Conservation (phyloP, 1,140 invertebrate species). For the Hyles euphorbiae region DNA sequence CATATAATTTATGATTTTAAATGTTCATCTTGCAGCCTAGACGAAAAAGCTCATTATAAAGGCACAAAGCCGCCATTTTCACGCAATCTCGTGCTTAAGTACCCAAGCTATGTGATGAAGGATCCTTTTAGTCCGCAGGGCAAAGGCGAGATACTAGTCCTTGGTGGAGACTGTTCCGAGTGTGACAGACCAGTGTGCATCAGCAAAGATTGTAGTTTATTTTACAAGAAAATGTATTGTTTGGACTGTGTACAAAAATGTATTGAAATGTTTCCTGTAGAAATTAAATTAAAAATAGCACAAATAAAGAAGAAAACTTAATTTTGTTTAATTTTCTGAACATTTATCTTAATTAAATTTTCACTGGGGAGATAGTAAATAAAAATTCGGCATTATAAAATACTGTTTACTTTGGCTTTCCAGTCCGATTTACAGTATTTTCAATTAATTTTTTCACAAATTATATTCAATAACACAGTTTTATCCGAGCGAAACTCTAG, state of each 20-base stretch:
- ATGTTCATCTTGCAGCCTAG: constrained; percentile 80
- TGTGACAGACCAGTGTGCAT: constrained; percentile 84
- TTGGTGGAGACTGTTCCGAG: constrained; percentile 84
- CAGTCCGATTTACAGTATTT: constrained; percentile 73
- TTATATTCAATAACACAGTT: constrained; percentile 65
- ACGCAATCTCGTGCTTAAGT: constrained; percentile 77
- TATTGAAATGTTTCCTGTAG: constrained; percentile 79
- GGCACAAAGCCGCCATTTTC: constrained; percentile 83
- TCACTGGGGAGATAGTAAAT: constrained; percentile 15
- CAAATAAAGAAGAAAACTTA: constrained; percentile 14
- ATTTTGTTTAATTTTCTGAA: neutral
- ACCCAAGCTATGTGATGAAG: constrained; percentile 87
- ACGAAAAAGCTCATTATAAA: constrained; percentile 84
- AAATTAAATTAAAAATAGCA: constrained; percentile 52
- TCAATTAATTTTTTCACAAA: constrained; percentile 62
- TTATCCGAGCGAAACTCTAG: constrained; percentile 55
- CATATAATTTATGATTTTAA: constrained; percentile 74
- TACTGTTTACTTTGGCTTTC: constrained; percentile 74
- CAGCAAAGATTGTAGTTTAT: constrained; percentile 85
- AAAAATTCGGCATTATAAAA: constrained; percentile 55
- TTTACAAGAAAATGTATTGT: constrained; percentile 85
- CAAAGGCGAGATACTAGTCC: constrained; percentile 80
- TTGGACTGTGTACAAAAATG: constrained; percentile 79
- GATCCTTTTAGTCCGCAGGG: constrained; percentile 85
- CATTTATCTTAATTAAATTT: too few species aligned